These are phyloP conservation scores for Holacanthella duospinosa DNA, from an alignment of 2,888 invertebrate species.

Conservation along the genomic window DNA sequence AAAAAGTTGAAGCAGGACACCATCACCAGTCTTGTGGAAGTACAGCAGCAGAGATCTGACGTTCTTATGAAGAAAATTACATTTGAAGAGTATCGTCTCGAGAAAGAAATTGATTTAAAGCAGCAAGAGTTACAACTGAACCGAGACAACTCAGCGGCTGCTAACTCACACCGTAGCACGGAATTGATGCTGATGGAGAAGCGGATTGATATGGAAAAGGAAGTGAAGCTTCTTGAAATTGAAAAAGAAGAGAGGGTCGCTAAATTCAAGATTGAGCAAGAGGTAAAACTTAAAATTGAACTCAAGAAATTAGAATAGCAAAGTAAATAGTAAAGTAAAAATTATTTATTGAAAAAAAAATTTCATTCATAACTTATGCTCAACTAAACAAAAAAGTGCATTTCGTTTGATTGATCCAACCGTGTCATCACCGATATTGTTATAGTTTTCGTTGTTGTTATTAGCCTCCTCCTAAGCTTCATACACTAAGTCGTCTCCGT, in stretches of 20 bases:
- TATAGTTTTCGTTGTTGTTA: neutral
- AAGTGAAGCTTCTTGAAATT: neutral
- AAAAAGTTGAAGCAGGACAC: neutral
- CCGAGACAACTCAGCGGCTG: neutral
- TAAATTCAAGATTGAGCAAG: slow-evolving; percentile 2
- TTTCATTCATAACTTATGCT: neutral
- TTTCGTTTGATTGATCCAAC: neutral
- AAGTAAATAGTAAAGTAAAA: neutral
- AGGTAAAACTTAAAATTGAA: neutral
- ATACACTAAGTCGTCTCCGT: neutral
- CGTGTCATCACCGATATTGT: neutral
- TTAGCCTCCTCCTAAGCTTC: neutral
- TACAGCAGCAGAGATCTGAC: neutral
- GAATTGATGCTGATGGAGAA: neutral
- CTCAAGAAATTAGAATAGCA: neutral
- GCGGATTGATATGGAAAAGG: neutral
- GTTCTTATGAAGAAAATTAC: neutral
- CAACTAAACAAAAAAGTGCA: neutral
- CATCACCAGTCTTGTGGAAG: neutral
- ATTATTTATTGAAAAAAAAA: neutral
- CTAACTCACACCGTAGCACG: neutral
- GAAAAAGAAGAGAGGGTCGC: neutral
- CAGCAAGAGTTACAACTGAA: neutral
- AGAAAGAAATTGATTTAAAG: neutral
- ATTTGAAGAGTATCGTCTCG: slow-evolving; percentile 1